Percentiles rank a stretch among this genome's conserved stretches.
Conservation (phyloP, 2,888 invertebrate species). For the Electrophaes corylata region DNA sequence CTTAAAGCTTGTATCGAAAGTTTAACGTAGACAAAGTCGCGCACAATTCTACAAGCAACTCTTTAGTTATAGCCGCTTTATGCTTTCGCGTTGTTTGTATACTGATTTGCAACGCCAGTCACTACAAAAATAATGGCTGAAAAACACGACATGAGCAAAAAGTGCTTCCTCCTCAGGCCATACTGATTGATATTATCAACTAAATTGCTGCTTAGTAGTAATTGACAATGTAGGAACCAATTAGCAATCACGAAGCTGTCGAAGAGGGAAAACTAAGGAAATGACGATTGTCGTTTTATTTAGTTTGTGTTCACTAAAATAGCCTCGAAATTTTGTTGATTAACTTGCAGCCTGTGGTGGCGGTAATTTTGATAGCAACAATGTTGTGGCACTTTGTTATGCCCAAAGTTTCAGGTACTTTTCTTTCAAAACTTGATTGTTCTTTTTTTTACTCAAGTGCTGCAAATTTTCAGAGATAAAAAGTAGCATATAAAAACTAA, state of each 20-base stretch:
- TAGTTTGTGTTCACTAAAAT: not conserved
- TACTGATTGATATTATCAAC: conserved; percentile 16
- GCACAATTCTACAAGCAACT: no score
- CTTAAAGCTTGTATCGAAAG: no score
- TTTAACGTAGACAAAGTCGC: no score
- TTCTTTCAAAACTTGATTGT: no score
- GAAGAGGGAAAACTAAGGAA: conserved; percentile 12
- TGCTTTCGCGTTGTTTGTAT: not conserved
- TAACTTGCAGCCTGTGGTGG: no score
- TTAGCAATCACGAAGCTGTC: conserved; percentile 25
- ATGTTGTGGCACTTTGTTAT: no score
- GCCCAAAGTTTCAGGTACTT: no score
- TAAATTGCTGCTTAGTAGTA: conserved; percentile 22
- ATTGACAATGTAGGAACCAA: conserved; percentile 24
- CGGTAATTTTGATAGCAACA: no score
- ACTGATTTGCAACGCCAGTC: not conserved
- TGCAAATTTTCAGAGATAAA: no score
- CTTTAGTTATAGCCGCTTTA: not conserved
- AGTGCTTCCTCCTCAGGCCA: conserved; percentile 15
- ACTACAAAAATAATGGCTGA: conserved; percentile 12
- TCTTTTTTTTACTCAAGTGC: no score
- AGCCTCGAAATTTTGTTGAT: no score
- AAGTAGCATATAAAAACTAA: no score
- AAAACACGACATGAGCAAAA: conserved; percentile 23
- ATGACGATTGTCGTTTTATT: not conserved